Evolutionary conservation across 2,888 invertebrate genomes (phyloP), one percentile per base, ranked within the genome.

Genomic region (Harpalus rufipes): DNA sequence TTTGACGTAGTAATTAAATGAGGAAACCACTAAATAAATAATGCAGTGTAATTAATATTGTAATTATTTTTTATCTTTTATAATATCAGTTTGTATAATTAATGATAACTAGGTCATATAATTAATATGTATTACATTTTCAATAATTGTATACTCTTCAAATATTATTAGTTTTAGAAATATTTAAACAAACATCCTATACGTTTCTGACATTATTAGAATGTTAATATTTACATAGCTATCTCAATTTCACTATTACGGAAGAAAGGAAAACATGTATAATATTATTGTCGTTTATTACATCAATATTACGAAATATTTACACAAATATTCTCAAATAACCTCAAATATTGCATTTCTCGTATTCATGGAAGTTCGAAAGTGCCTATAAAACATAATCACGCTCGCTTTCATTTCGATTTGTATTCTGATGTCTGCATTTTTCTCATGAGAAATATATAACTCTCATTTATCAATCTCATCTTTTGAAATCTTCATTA

Each of bases 201-300:
- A 32, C 32, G 32, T 32, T 32, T 32, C 32, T 32, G 32, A 32
- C 32, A 32, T 32, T 32, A 32, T 32, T 32, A 32, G 32, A 32
- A 32, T 32, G 32, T 32, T 32, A 32, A 32, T 32, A 59, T 61
- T 18, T 18, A 18, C 61, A 61, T 25, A 61, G 18, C 25, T 61
- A 18, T 61, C 7, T 61, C 14, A 61, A 61, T 61, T 61, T 59
- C 58, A 59, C 58, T 59, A 59, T 59, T 59, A 59, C 58, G 58
- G 14, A 59, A 59, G 58, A 59, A 59, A 16, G n/a, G 58, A 5
- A 59, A 59, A 59, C 58, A 59, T 16, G 7, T n/a, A 10, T n/a
- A 16, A 59, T 59, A 16, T 59, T 16, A 59, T 16, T n/a, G 58
- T 59, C 14, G 1, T 59, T 59, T 59, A n/a, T n/a, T 59, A 59